Evolutionary conservation across 2,888 invertebrate genomes (phyloP).

Genomic region (Dasysyrphus tricinctus): DNA sequence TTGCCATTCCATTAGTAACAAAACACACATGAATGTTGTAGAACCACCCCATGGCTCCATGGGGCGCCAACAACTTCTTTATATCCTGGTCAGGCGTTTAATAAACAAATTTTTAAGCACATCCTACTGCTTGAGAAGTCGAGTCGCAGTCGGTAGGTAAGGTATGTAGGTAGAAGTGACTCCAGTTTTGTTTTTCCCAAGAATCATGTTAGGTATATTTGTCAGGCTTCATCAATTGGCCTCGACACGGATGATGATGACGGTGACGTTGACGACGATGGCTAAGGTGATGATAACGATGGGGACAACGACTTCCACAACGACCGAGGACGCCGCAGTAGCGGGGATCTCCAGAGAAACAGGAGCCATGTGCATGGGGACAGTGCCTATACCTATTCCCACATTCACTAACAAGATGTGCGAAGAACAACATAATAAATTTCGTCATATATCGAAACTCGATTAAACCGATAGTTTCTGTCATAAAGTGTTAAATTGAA

Average conservation of each 20-base stretch:
- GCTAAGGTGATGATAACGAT: background rate
- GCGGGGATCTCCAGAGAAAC: slow-evolving; percentile 13
- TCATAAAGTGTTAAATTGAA: slow-evolving; percentile 31
- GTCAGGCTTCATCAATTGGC: slow-evolving; percentile 76
- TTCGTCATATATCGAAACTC: slow-evolving; percentile 23
- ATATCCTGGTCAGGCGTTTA: slow-evolving; percentile 22
- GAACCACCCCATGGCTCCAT: slow-evolving; percentile 32
- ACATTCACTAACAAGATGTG: slow-evolving; percentile 41
- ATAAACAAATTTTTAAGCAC: slow-evolving; percentile 18
- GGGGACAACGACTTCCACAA: slow-evolving; percentile 19
- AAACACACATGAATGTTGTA: slow-evolving; percentile 19
- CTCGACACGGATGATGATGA: slow-evolving; percentile 47
- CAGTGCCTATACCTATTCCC: background rate
- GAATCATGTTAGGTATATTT: slow-evolving; percentile 74
- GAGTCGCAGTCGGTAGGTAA: too few species aligned
- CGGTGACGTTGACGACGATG: background rate
- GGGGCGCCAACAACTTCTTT: slow-evolving; percentile 41
- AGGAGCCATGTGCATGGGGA: slow-evolving; percentile 10
- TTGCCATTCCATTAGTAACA: slow-evolving; percentile 19
- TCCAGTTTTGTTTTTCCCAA: slow-evolving; percentile 73
- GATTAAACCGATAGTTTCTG: slow-evolving; percentile 40
- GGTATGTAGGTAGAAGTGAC: background rate
- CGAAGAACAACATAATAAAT: slow-evolving; percentile 24
- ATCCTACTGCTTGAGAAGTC: slow-evolving; percentile 18
- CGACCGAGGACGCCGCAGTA: background rate